These are phyloP conservation scores for Tauraco hartlaubi DNA, from an alignment of 2,797 vertebrate species.

Conservation along the genomic window DNA sequence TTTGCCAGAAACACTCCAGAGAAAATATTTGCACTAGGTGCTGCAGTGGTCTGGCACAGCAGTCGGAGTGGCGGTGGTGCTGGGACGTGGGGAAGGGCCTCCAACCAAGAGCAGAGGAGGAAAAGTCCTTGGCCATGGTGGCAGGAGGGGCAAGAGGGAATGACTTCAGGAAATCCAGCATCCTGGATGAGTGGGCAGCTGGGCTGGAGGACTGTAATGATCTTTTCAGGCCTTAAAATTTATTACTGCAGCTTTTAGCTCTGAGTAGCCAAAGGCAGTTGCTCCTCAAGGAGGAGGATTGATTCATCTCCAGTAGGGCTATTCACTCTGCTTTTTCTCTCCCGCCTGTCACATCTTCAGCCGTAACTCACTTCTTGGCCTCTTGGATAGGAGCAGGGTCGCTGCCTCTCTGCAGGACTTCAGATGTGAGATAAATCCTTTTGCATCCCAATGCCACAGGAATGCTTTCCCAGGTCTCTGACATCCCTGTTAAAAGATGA, in stretches of 20 bases:
- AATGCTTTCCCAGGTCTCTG: conserved; percentile 46
- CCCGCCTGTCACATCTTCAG: conserved; percentile 41
- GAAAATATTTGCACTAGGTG: not conserved
- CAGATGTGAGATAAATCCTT: conserved; percentile 59
- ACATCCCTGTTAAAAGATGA: conserved; percentile 61
- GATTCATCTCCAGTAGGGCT: not conserved
- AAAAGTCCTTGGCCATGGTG: not conserved
- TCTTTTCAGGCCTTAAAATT: conserved; percentile 60
- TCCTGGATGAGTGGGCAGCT: conserved; percentile 10
- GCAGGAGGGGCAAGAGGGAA: not conserved
- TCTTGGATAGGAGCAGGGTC: conserved; percentile 17
- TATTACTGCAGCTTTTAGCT: conserved; percentile 27
- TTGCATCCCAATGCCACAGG: conserved; percentile 48
- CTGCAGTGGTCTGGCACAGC: not conserved
- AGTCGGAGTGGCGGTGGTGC: fast-evolving
- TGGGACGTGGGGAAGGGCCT: not conserved
- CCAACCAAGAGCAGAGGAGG: not conserved
- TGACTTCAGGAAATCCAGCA: not conserved
- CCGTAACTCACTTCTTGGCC: conserved; percentile 24
- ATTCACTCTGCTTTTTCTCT: conserved; percentile 46
- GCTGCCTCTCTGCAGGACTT: conserved; percentile 43
- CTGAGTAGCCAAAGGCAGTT: conserved; percentile 34
- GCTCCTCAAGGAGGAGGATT: not conserved
- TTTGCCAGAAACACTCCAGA: not conserved
- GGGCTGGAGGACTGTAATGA: conserved; percentile 32